Evolutionary conservation across 1,140 invertebrate species (phyloP).

Genomic region (Pachypsylla venusta): DNA sequence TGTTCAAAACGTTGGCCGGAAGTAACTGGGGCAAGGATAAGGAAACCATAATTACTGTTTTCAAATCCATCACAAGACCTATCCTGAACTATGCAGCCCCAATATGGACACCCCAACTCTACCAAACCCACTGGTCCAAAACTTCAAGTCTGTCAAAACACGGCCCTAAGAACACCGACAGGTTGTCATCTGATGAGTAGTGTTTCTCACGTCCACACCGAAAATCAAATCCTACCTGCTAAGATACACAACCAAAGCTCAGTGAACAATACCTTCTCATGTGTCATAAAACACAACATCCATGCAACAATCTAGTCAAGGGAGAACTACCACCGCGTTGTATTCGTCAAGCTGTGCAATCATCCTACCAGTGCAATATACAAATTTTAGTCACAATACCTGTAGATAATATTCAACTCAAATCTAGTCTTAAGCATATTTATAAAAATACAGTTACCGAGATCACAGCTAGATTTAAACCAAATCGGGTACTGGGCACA

Average conservation of each 20-base stretch:
- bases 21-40: slow-evolving; percentile 5
- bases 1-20: slow-evolving; percentile 6
- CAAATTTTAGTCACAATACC: background rate
- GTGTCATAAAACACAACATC: slow-evolving; percentile 2
- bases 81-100: background rate
- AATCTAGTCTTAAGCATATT: background rate
- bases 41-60: slow-evolving; percentile 6
- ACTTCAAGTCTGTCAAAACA: background rate
- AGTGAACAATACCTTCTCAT: slow-evolving; percentile 7
- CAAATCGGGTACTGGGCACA: slow-evolving; percentile 2
- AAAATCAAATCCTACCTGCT: background rate
- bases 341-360: background rate
- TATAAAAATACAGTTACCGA: background rate
- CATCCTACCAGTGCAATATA: background rate
- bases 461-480: background rate
- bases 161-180: background rate
- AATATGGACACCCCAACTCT: background rate
- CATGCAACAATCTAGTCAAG: background rate
- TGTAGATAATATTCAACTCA: slow-evolving; percentile 1
- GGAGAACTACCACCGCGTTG: background rate
- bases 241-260: background rate
- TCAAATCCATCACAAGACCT: background rate
- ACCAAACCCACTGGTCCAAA: background rate
- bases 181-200: no score
- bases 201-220: background rate